Evolutionary conservation across 2,888 invertebrate species (phyloP), one percentile per base, ranked within the genome.

Genomic region (Plemyria rubiginata): DNA sequence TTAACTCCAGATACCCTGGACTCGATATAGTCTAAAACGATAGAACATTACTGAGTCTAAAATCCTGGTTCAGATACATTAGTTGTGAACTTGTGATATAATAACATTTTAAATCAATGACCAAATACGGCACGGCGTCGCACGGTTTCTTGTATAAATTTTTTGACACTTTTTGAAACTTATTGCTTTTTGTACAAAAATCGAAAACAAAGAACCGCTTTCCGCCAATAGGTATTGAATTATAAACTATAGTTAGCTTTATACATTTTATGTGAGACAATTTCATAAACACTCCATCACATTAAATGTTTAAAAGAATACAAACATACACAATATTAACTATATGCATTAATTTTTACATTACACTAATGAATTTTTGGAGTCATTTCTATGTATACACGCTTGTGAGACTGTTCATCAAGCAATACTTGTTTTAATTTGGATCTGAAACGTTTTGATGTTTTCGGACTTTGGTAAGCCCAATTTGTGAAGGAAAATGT

Each of bases 341-440:
- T 84, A 85, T 85, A 86, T 82, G 82, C 80, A 81, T 87, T 85
- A 49, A 65, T 60, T 65, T 45, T 60, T 84, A 79, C 82, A 83
- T 82, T 81, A 84, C 77, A 80, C 82, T 85, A 84, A 82, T 79
- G 84, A 78, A 84, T 88, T 87, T 90, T 90, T 89, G 90, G 90
- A 90, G 88, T 89, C 85, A 84, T 83, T 83, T 83, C 84, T 84
- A 50, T 73, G 68, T 81, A 80, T 81, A 80, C 83, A 83, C 78
- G 87, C 88, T 87, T 86, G 67, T 61, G 62, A 86, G 85, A 85
- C 77, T 79, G 78, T 78, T 78, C 76, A 84, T 85, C 89, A 87
- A 86, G 85, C 81, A 75, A 76, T 60, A 60, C 64, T 65, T 60
- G 54, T 62, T 65, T 64, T n/a, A 40, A 54, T 49, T 46, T 28